Evolutionary conservation across 2,888 invertebrate genomes (phyloP), one percentile per base, ranked within the genome.

Genomic region (Buathra laborator): DNA sequence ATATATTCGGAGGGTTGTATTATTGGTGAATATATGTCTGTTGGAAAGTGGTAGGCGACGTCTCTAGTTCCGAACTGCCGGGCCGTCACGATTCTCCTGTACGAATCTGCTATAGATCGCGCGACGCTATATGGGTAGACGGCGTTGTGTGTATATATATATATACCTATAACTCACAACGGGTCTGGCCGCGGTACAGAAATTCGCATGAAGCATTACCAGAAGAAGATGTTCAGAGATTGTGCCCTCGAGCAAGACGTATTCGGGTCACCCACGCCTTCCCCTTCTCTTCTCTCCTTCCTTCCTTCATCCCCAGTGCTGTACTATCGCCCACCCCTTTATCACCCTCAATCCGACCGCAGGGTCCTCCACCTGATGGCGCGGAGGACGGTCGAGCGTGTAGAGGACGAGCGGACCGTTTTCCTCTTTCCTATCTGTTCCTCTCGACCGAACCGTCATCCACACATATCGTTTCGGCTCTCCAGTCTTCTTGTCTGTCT

Each of bases 171-270:
- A 81, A 81, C 72, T 82, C 76, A 71, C 76, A 75, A 75, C 78
- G 81, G 76, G 74, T 75, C 86, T 86, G 84, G 87, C 86, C 86
- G 78, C 83, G 80, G 87, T 89, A 90, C 87, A 88, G 89, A 89
- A 90, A 90, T 92, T 90, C 90, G 88, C 89, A 89, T 90, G 89
- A 88, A 88, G 90, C 89, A 91, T 92, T 92, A 92, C 90, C 89
- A 89, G 89, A 89, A 90, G 88, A 91, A 90, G 89, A 91, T 91
- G 91, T 91, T 91, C 91, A 87, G 89, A 91, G 91, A 91, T 91
- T 91, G 90, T 90, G 89, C 91, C 92, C 90, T 87, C 89, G 86
- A 90, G 93, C 91, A 84, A 90, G 92, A 92, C 92, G 89, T 92
- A 92, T 93, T 92, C 90, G 90, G 93, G 93, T 93, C 92, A 91